Conservation (phyloP, 2,888 invertebrate genomes). For the Amphimallon solstitiale region DNA sequence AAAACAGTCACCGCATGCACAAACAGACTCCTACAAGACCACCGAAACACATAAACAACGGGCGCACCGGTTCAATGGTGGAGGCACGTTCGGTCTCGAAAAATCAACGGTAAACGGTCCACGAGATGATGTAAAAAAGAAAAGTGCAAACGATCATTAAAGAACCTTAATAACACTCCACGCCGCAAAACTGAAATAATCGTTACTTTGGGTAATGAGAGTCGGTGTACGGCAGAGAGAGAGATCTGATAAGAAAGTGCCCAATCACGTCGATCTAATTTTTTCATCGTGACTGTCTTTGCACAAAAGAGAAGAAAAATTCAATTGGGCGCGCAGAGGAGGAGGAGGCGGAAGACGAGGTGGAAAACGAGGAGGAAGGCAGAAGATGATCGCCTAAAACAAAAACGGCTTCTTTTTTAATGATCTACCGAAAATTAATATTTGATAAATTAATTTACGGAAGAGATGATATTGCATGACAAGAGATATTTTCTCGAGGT, state of each 20-base stretch:
- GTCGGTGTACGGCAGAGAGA: constrained; percentile 13
- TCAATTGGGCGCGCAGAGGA: constrained; percentile 26
- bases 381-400: constrained; percentile 25
- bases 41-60: too few relatives aligned
- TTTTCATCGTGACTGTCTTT: constrained; percentile 9
- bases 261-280: constrained; percentile 26
- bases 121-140: constrained; percentile 24
- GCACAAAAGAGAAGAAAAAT: constrained; percentile 29
- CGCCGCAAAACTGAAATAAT: constrained; percentile 33
- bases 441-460: constrained; percentile 34
- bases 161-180: constrained; percentile 32
- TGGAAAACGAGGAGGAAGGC: neutral
- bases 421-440: constrained; percentile 31
- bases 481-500: constrained; percentile 7
- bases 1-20: too few relatives aligned
- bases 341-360: neutral
- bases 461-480: constrained; percentile 32
- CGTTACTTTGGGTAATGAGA: constrained; percentile 34
- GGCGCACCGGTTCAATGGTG: too few relatives aligned
- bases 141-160: constrained; percentile 30
- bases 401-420: constrained; percentile 19
- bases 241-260: constrained; percentile 33
- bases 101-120: constrained; percentile 25
- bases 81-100: too few relatives aligned
- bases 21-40: too few relatives aligned